These are phyloP conservation scores for Petrocephalus sullivani DNA, from an alignment of 2,797 vertebrate genomes.

Conservation along the genomic window DNA sequence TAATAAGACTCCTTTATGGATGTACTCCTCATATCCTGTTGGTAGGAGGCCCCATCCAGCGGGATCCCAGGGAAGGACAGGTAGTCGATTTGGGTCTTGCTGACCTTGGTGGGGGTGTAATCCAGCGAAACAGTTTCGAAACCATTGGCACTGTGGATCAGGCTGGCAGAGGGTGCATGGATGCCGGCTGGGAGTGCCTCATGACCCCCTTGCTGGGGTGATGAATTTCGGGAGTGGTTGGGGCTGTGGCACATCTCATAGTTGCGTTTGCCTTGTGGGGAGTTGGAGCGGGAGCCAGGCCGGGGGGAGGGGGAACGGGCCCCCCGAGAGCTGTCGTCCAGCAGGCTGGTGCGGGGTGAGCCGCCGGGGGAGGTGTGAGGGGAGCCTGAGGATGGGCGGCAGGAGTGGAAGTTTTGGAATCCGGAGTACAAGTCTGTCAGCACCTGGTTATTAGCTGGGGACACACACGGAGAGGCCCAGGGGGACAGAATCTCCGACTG, in stretches of 20 bases:
- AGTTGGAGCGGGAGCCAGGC: conserved; percentile 82
- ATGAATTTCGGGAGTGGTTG: conserved; percentile 80
- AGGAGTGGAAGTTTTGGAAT: conserved; percentile 77
- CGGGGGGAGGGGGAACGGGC: conserved; percentile 66
- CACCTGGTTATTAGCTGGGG: conserved; percentile 70
- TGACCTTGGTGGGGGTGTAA: conserved; percentile 63
- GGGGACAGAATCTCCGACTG: conserved; percentile 81
- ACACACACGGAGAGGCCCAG: conserved; percentile 81
- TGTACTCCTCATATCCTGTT: conserved; percentile 65
- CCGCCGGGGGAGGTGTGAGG: conserved; percentile 59
- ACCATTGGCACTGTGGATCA: conserved; percentile 73
- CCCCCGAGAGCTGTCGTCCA: conserved; percentile 78
- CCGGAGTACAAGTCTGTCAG: conserved; percentile 81
- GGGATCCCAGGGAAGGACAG: conserved; percentile 60
- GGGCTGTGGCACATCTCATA: conserved; percentile 66
- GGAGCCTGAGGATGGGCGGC: conserved; percentile 62
- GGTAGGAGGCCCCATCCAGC: conserved; percentile 62
- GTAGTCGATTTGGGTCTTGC: conserved; percentile 64
- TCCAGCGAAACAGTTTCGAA: conserved; percentile 61
- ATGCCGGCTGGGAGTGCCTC: conserved; percentile 51
- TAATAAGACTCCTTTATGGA: conserved; percentile 65
- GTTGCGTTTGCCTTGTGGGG: conserved; percentile 83
- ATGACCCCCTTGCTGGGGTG: conserved; percentile 68
- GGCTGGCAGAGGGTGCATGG: conserved; percentile 45
- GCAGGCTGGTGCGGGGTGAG: conserved; percentile 85